phyloP scores from a whole-genome alignment of 1,140 invertebrate genomes.

The Alviniconcha marisindica region DNA sequence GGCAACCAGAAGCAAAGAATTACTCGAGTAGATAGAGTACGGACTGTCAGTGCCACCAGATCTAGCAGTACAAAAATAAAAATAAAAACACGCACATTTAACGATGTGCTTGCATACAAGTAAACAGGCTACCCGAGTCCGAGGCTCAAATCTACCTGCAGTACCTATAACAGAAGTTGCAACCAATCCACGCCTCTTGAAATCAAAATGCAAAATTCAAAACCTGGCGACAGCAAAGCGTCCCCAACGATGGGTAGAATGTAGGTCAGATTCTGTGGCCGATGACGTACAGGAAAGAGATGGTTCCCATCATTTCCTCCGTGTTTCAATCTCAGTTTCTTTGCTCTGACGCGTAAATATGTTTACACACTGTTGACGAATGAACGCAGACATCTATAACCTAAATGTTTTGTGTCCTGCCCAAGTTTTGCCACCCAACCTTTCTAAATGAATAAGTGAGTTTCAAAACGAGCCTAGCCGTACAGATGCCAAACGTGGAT shows the following conservation, averaged over 20 bases:
- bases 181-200: slow-evolving; percentile 18
- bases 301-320: neutral
- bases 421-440: neutral
- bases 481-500: neutral
- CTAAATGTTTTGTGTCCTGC: neutral
- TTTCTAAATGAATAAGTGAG: neutral
- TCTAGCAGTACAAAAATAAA: too few species aligned
- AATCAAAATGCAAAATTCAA: slow-evolving; percentile 31
- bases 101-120: too few species aligned
- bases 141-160: neutral
- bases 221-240: slow-evolving; percentile 33
- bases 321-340: too few species aligned
- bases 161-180: neutral
- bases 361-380: too few species aligned
- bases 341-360: too few species aligned
- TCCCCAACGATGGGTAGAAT: slow-evolving; percentile 27
- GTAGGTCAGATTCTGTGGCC: slow-evolving; percentile 5
- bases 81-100: too few species aligned
- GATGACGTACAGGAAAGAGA: slow-evolving; percentile 3
- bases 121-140: too few species aligned
- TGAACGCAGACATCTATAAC: too few species aligned
- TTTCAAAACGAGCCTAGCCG: neutral
- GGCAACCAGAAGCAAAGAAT: too few species aligned
- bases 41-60: too few species aligned
- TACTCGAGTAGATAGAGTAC: too few species aligned